phyloP scores from a whole-genome alignment of 2,113 vertebrate genomes.

The cattle (Bos taurus) region ARS-UCD2.0 NC_037352.1:40239001-40239500 shows the following conservation, averaged over 20 bases:
- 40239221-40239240: not conserved
- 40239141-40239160: rapidly evolving
- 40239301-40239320: not conserved
- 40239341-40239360: rapidly evolving
- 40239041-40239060: not conserved
- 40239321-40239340: not conserved
- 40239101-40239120: not conserved
- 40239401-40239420: not conserved
- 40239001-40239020: not conserved
- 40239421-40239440: rapidly evolving
- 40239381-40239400: not conserved
- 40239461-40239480: not conserved
- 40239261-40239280: not conserved
- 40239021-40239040: not conserved
- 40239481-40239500: not conserved
- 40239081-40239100: rapidly evolving
- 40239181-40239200: not conserved
- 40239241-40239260: not conserved
- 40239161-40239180: not conserved
- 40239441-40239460: not conserved
- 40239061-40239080: not conserved
- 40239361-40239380: not conserved
- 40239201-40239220: not conserved
- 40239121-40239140: no score
- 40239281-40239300: not conserved